A percentile compares a stretch with the other conserved stretches of the same genome.
Conservation (phyloP, 2,888 invertebrate species). For the Amblyteles armatorius region DNA sequence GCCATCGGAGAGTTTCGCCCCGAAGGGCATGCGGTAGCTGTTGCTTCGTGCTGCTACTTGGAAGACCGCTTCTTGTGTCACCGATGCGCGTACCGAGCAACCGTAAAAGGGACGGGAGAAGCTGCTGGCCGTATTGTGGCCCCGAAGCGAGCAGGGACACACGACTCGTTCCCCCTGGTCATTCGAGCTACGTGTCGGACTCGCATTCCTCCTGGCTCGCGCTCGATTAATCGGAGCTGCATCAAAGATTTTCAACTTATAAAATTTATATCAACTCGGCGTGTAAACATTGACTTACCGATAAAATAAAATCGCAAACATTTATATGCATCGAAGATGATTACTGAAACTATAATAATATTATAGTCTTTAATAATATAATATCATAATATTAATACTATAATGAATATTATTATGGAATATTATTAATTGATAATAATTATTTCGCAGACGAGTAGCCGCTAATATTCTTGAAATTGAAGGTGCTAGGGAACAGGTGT, state of each 20-base stretch:
- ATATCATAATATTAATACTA: not conserved
- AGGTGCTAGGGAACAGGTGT: conserved; percentile 12
- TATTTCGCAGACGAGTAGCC: not conserved
- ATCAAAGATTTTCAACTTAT: not conserved
- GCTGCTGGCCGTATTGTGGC: conserved; percentile 14
- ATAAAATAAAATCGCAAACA: not conserved
- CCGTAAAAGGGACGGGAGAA: conserved; percentile 38
- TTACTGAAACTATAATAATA: not conserved
- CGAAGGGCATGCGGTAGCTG: conserved; percentile 14
- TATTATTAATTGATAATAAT: not conserved
- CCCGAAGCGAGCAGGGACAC: conserved; percentile 45
- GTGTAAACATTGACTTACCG: not conserved
- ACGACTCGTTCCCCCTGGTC: conserved; percentile 52
- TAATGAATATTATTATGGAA: not conserved
- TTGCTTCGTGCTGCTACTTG: conserved; percentile 35
- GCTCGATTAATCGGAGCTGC: conserved; percentile 10
- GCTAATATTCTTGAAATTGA: not conserved
- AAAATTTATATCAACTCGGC: not conserved
- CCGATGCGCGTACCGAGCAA: conserved; percentile 23
- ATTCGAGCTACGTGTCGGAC: conserved; percentile 54
- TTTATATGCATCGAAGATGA: not conserved
- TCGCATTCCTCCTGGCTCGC: conserved; percentile 65
- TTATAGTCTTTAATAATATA: not conserved
- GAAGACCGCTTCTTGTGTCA: conserved; percentile 38
- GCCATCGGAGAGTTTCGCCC: not conserved